A percentile compares a stretch with the other conserved stretches of the same genome.
These are phyloP conservation scores for Labeo calbasu DNA, from an alignment of 2,797 vertebrate species.

Conservation along the genomic window DNA sequence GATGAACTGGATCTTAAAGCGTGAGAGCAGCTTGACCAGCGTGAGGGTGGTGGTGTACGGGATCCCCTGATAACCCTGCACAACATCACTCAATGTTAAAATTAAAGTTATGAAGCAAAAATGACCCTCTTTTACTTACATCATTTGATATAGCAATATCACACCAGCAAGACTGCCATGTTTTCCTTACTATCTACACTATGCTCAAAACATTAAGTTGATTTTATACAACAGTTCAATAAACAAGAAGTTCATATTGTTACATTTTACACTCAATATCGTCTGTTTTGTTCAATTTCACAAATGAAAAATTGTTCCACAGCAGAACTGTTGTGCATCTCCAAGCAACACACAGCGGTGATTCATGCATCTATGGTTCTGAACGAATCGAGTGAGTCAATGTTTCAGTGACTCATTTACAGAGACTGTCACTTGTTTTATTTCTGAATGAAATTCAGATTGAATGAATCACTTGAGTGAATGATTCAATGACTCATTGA, in stretches of 20 bases:
- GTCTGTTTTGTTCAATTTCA: neutral
- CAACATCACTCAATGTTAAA: neutral
- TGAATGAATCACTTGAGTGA: neutral
- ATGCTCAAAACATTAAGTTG: too few species aligned
- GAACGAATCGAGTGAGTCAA: neutral
- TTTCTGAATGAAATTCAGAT: neutral
- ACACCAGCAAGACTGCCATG: neutral
- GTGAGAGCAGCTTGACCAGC: constrained; percentile 91
- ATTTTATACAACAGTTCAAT: neutral
- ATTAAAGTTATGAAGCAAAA: too few species aligned
- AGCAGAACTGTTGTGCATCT: neutral
- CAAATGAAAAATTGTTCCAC: neutral
- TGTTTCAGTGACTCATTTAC: neutral
- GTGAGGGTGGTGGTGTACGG: constrained; percentile 93
- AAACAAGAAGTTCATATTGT: neutral
- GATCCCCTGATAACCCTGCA: constrained; percentile 87
- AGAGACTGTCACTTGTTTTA: neutral
- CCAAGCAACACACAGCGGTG: neutral
- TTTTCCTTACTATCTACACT: too few species aligned
- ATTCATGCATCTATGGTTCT: neutral
- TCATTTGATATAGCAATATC: neutral
- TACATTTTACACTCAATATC: neutral
- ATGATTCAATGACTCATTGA: neutral
- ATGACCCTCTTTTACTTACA: neutral
- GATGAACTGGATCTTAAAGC: constrained; percentile 90